Evolutionary conservation across 1,140 invertebrate species (phyloP), one percentile per base, ranked within the genome.

Genomic region (Proctacanthus coquilletti): DNA sequence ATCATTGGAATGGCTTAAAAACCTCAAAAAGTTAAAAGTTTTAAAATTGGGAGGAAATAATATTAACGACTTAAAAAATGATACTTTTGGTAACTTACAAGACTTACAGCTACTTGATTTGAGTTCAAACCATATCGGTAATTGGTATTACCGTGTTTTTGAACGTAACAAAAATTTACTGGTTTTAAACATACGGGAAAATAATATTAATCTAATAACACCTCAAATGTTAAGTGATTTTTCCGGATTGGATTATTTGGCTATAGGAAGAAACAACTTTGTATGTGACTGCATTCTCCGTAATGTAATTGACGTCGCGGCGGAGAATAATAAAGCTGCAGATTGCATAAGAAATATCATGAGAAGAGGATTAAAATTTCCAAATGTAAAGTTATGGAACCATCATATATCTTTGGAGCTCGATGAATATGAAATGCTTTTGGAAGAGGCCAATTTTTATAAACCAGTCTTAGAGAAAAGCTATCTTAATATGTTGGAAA

Each of bases 141-240:
- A 61, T 13, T 72, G 70, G 70, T 61, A 64, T 15, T 40, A 46
- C 3, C 50, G 43, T 10, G 49, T 52, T 1, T 63, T 70, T 23
- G 39, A 36, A 0, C 40, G 51, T 1, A 62, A 68, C 41, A 45
- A 45, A 3, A 47, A 48, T 0, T 36, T 74, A 10, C 47, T 58
- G 19, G 38, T 66, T 2, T 23, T 74, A 0, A 60, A 53, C 3
- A 36, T 73, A 3, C 46, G 44, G 10, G 44, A 61, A 3, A 74
- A 74, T 34, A 70, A 64, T 30, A 61, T 74, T 10, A 70, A 68
- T 23, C 38, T 69, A 14, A 51, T 72, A 4, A 56, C 64, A 1
- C 48, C 49, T 6, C 52, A 62, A 38, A 70, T 70, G 65, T 41
- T 67, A 0, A 39, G 46, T 15, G 68, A 71, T 44, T 51, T 41